Evolutionary conservation across 2,888 invertebrate genomes (phyloP), one percentile per base, ranked within the genome.

Genomic region (Lithosia quadra): DNA sequence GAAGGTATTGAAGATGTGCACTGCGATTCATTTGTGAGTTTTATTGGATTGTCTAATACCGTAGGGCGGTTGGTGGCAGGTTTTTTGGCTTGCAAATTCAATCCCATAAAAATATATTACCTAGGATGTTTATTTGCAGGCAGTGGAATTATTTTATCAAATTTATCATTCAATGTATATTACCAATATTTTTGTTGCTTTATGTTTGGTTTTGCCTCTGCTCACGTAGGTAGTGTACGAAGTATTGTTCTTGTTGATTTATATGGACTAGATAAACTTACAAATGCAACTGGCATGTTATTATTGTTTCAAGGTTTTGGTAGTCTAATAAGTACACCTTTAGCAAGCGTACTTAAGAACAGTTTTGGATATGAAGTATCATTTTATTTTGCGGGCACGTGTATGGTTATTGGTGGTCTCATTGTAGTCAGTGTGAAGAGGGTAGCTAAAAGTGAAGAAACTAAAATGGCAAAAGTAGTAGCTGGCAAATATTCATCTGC

Each of bases 221-320:
- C 91, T 65, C 82, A 87, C 75, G 75, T 89, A 73, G 85, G 89
- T 69, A 85, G 86, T 67, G 74, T 94, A 65, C 86, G 93, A 78
- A 90, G 92, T 83, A 76, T 91, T 73, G 84, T 89, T 34, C 73
- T 94, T 69, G 93, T 94, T n/a, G 78, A 88, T 57, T 84, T 93
- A 53, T 94, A 89, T 76, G 94, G 94, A 11, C 86, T 94, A 77
- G 91, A 94, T 65, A 91, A 88, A 74, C 88, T 94, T 79, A 94
- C 94, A 22, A 94, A 93, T 81, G 91, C 89, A 36, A 93, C 92
- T 33, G 94, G 94, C 5, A 86, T 94, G 76, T 76, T 93, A 75
- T 78, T 94, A 76, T 67, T 93, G 75, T 94, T 92, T 84, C 89
- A 91, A 86, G 94, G 94, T 24, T 24, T 93, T 71, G 94, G 91